Evolutionary conservation across 1,140 invertebrate species (phyloP).

Genomic region (Physella acuta): DNA sequence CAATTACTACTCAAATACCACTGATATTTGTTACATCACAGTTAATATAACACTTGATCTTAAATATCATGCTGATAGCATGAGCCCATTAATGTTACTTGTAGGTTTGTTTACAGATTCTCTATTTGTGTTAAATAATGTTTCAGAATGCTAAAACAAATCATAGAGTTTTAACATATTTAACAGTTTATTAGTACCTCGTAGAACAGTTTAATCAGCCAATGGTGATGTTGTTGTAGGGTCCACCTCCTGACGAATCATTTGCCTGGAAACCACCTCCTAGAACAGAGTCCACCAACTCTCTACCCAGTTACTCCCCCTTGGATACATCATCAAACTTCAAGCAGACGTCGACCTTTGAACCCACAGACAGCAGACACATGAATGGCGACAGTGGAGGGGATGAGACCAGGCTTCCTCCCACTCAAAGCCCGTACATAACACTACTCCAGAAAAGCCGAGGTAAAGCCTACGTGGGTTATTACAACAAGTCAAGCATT

Average conservation of each 20-base stretch:
- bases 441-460: constrained; percentile 84
- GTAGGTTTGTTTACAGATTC: too few relatives aligned
- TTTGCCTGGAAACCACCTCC: constrained; percentile 15
- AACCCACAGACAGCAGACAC: constrained; percentile 10
- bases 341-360: background rate
- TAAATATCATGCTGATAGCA: too few relatives aligned
- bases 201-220: too few relatives aligned
- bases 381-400: constrained; percentile 34
- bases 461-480: constrained; percentile 67
- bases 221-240: background rate
- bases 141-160: too few relatives aligned
- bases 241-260: constrained; percentile 6
- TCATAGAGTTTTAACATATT: too few relatives aligned
- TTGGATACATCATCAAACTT: constrained; percentile 8
- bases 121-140: too few relatives aligned
- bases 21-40: too few relatives aligned
- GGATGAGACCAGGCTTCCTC: constrained; percentile 66
- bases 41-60: too few relatives aligned
- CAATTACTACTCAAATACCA: too few relatives aligned
- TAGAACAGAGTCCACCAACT: constrained; percentile 13
- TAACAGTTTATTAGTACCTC: too few relatives aligned
- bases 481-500: too few relatives aligned
- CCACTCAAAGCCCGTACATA: constrained; percentile 83
- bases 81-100: too few relatives aligned
- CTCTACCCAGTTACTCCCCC: constrained; percentile 10